These are phyloP conservation scores for Eublepharis macularius DNA, from an alignment of 2,113 vertebrate species.

Conservation along the genomic window DNA sequence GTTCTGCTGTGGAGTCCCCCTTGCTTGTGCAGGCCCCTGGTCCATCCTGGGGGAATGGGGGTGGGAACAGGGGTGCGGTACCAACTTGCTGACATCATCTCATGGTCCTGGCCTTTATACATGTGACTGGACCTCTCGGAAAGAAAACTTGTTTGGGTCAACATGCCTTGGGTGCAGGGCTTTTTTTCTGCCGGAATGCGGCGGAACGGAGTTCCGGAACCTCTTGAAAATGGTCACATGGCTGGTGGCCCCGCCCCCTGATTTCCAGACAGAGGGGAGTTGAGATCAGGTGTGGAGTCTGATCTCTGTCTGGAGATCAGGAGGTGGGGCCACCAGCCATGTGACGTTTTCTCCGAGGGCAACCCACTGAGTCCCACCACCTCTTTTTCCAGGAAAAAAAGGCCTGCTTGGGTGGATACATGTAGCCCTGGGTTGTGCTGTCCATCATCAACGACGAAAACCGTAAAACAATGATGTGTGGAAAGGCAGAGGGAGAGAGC, in stretches of 20 bases:
- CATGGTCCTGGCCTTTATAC: not conserved
- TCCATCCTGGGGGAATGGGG: not conserved
- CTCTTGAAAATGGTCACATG: too few species aligned
- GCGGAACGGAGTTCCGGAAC: too few species aligned
- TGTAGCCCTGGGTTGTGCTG: not conserved
- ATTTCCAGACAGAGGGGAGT: too few species aligned
- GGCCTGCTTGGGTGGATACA: not conserved
- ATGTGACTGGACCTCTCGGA: not conserved
- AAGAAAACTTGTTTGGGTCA: not conserved
- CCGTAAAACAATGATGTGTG: not conserved
- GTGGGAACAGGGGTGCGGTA: not conserved
- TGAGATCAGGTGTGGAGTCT: too few species aligned
- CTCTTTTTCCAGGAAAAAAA: too few species aligned
- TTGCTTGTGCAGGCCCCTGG: not conserved
- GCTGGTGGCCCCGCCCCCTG: too few species aligned
- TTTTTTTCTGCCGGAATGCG: too few species aligned
- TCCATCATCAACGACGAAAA: not conserved
- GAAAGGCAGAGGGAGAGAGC: not conserved
- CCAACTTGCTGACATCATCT: not conserved
- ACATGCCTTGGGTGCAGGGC: not conserved
- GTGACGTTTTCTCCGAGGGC: too few species aligned
- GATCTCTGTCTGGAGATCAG: too few species aligned
- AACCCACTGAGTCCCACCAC: too few species aligned
- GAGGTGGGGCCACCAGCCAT: too few species aligned
- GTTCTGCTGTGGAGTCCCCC: not conserved